Conservation (phyloP, 2,113 vertebrate genomes). For the Sphaerodactylus townsendi region DNA sequence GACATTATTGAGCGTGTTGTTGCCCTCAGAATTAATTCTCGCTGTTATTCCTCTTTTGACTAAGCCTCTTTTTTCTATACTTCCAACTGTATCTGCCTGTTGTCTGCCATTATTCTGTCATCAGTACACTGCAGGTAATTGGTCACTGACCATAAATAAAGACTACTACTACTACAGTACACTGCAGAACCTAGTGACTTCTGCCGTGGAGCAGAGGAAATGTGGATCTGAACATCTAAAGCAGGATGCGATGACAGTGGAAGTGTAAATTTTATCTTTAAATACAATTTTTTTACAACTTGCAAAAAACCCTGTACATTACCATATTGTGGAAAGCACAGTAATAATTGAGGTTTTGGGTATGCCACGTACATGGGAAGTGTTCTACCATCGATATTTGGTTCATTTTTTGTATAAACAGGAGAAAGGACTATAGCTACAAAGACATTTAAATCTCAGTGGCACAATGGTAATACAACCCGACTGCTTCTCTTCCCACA, state of each 20-base stretch:
- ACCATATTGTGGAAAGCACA: neutral
- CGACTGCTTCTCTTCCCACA: constrained; percentile 36
- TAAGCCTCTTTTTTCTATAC: neutral
- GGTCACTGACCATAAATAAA: too few relatives aligned
- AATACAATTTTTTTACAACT: neutral
- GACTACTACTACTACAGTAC: too few relatives aligned
- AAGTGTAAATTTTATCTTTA: neutral
- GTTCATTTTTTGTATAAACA: neutral
- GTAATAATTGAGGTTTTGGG: neutral
- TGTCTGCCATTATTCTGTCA: neutral
- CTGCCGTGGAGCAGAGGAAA: neutral
- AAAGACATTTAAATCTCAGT: neutral
- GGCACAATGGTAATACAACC: neutral
- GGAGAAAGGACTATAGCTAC: neutral
- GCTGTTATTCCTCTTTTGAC: neutral
- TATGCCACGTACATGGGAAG: neutral
- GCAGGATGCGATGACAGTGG: neutral
- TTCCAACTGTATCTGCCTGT: neutral
- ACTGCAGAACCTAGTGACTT: neutral
- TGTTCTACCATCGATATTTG: neutral
- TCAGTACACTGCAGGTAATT: too few relatives aligned
- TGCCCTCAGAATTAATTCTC: too few relatives aligned
- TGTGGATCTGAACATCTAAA: too few relatives aligned
- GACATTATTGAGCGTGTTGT: neutral
- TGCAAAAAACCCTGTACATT: neutral